Evolutionary conservation across 2,888 invertebrate species (phyloP).

Genomic region (Icerya purchasi): DNA sequence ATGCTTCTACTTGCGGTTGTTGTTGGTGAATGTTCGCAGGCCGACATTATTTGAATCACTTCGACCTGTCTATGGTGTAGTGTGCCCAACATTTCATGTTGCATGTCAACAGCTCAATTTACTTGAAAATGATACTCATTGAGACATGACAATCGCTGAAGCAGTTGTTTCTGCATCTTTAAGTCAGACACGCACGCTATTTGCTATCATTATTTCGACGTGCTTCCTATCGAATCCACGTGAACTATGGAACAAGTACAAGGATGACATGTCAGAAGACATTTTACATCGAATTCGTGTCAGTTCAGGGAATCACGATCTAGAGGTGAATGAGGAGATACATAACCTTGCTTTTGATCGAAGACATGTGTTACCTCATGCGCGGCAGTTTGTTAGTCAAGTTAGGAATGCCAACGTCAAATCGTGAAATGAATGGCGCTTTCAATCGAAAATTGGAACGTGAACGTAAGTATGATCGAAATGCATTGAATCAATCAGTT

Average conservation of each 20-base stretch:
- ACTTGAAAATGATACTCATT: slow-evolving; percentile 23
- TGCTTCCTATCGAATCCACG: slow-evolving; percentile 19
- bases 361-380: slow-evolving; percentile 14
- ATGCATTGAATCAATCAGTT: slow-evolving; percentile 17
- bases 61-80: slow-evolving; percentile 21
- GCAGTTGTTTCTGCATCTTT: slow-evolving; percentile 15
- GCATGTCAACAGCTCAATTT: slow-evolving; percentile 21
- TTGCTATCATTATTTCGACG: slow-evolving; percentile 21
- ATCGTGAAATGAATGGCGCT: neutral
- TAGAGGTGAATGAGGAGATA: slow-evolving; percentile 1
- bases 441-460: neutral
- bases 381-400: slow-evolving; percentile 1
- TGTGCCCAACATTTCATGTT: slow-evolving; percentile 20
- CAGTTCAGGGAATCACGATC: slow-evolving; percentile 15
- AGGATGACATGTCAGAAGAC: slow-evolving; percentile 19
- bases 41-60: slow-evolving; percentile 19
- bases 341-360: slow-evolving; percentile 6
- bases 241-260: slow-evolving; percentile 19
- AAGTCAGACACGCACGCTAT: slow-evolving; percentile 20
- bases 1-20: slow-evolving; percentile 14
- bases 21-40: slow-evolving; percentile 17
- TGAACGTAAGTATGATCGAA: neutral
- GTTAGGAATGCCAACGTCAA: slow-evolving; percentile 1
- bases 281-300: slow-evolving; percentile 19
- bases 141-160: slow-evolving; percentile 17